Conservation (phyloP, 2,888 invertebrate genomes). For the Sepioteuthis lessoniana region DNA sequence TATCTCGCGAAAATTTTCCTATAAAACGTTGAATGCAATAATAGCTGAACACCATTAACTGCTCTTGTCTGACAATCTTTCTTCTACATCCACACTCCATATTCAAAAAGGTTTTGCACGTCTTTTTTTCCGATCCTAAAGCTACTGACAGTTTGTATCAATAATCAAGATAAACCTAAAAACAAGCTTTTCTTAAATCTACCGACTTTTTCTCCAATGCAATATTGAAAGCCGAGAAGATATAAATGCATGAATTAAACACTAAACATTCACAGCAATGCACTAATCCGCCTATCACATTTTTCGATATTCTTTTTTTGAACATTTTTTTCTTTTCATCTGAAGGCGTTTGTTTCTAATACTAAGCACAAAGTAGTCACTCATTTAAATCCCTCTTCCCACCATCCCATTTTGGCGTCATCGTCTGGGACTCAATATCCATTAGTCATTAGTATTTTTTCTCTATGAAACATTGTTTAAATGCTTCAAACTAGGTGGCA, state of each 20-base stretch:
- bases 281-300: constrained; percentile 6
- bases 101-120: background rate
- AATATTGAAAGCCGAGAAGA: background rate
- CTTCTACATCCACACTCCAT: background rate
- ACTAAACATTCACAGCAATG: background rate
- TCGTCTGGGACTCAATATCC: background rate
- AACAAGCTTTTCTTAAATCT: too few relatives aligned
- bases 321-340: too few relatives aligned
- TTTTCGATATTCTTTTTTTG: background rate
- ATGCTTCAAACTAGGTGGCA: background rate
- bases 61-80: background rate
- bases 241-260: background rate
- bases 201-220: background rate
- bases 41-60: background rate
- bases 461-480: background rate
- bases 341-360: background rate
- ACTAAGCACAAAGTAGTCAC: background rate
- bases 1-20: background rate
- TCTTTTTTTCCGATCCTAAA: background rate
- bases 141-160: constrained; percentile 17
- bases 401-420: background rate
- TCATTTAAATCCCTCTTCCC: background rate
- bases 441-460: constrained; percentile 15
- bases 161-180: background rate
- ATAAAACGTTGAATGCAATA: background rate